Evolutionary conservation across 53 echinoderm and acorn worm genomes (phyloP), one percentile per base, ranked within the genome.

Genomic region (Holothuria scabra): DNA sequence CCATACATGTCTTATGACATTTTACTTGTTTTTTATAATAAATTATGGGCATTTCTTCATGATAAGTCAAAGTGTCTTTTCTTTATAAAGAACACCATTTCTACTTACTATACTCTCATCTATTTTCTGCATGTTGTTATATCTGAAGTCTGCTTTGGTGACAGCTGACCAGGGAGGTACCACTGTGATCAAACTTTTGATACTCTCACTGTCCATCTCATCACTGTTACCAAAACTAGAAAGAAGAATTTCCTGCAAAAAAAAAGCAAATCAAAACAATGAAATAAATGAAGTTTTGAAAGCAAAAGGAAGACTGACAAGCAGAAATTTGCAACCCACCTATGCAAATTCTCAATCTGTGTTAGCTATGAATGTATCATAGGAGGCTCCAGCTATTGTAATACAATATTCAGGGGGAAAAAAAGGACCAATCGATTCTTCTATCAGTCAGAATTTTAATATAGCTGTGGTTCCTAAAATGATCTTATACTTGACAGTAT

Each of bases 81-180:
- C n/a, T n/a, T n/a, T n/a, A n/a, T n/a, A n/a, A n/a, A n/a, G 10
- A 7, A 44, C 14, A 52, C 18, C 14, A 14, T 71, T 31, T 12
- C 20, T 10, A 18, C 93, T 91, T 92, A 97, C 97, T 72, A 97
- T 60, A 30, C 92, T 89, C 19, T 88, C 90, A 55, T 97, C 97
- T 14, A 97, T 88, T 23, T 67, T 84, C n/a, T 64, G 83, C 34
- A 97, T 63, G 10, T 74, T 59, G 76, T 97, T 97, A 79, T 94
- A 79, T 84, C 94, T 86, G 90, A 97, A 97, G 56, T 97, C 97
- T 28, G 92, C 97, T 64, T 81, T 87, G 85, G 80, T 92, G 82
- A 94, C 61, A 24, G 33, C 65, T 56, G 70, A 80, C 94, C 94
- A 94, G 8, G 94, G 85, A 16, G 93, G 91, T 14, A 95, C 83